phyloP scores from a whole-genome alignment of 1,140 invertebrate species.

The Halesus radiatus region DNA sequence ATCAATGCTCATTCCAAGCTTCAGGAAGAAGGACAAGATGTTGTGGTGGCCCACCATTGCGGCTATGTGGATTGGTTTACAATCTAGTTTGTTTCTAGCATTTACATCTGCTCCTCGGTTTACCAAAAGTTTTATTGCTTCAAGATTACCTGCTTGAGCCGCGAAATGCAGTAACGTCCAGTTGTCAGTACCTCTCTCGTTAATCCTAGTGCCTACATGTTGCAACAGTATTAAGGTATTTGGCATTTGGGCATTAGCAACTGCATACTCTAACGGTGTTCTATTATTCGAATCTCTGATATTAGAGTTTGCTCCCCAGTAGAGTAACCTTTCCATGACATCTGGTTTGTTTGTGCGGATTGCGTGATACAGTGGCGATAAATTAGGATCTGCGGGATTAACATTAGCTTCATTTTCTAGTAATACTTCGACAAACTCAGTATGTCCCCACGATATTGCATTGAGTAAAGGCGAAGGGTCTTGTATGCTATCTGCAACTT shows the following conservation, averaged over 20 bases:
- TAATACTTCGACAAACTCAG: neutral
- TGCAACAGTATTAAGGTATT: neutral
- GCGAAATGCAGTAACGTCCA: neutral
- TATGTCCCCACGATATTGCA: neutral
- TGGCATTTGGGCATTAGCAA: neutral
- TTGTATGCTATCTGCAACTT: neutral
- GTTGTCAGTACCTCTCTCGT: neutral
- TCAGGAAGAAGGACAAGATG: neutral
- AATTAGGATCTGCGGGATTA: neutral
- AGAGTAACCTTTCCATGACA: neutral
- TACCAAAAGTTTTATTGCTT: neutral
- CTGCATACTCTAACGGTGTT: constrained; percentile 1
- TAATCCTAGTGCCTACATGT: neutral
- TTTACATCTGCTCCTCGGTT: neutral
- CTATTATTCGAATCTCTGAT: neutral
- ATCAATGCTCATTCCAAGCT: no score
- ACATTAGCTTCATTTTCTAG: neutral
- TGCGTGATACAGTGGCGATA: neutral
- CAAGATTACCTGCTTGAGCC: neutral
- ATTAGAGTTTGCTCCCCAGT: neutral
- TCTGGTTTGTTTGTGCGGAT: neutral
- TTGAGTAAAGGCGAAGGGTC: neutral
- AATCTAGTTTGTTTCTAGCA: neutral
- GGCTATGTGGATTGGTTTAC: neutral
- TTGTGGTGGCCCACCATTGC: neutral